Percentiles rank a stretch among this genome's conserved stretches.
These are phyloP conservation scores for Zaprionus taronus DNA, from an alignment of 1,140 invertebrate genomes.

Conservation along the genomic window DNA sequence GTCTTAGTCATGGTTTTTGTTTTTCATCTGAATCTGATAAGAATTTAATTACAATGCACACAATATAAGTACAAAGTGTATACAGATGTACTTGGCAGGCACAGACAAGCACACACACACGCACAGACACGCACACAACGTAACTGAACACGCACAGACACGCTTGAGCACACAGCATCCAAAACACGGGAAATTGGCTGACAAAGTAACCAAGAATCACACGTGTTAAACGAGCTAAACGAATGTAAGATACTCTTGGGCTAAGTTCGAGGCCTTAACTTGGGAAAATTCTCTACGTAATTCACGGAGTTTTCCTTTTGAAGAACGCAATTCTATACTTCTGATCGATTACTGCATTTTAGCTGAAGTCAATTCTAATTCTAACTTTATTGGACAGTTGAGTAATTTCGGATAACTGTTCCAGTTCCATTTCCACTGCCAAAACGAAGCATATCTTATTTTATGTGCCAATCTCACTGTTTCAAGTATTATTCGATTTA, in stretches of 20 bases:
- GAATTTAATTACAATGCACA: slow-evolving; percentile 79
- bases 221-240: background rate
- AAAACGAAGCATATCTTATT: no score
- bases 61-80: slow-evolving; percentile 66
- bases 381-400: no score
- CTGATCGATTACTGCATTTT: no score
- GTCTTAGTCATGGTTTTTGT: slow-evolving; percentile 31
- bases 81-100: slow-evolving; percentile 70
- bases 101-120: slow-evolving; percentile 32
- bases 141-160: slow-evolving; percentile 30
- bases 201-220: background rate
- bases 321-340: no score
- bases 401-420: no score
- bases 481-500: no score
- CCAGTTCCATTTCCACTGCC: no score
- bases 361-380: no score
- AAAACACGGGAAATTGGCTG: background rate
- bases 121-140: background rate
- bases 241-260: background rate
- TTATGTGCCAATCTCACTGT: no score
- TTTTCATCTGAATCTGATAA: slow-evolving; percentile 71
- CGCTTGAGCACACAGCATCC: slow-evolving; percentile 1
- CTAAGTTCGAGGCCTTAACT: background rate
- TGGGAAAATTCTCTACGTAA: background rate
- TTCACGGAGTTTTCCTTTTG: background rate